phyloP scores from a whole-genome alignment of 2,888 invertebrate species.

The Pyrocoelia pectoralis region DNA sequence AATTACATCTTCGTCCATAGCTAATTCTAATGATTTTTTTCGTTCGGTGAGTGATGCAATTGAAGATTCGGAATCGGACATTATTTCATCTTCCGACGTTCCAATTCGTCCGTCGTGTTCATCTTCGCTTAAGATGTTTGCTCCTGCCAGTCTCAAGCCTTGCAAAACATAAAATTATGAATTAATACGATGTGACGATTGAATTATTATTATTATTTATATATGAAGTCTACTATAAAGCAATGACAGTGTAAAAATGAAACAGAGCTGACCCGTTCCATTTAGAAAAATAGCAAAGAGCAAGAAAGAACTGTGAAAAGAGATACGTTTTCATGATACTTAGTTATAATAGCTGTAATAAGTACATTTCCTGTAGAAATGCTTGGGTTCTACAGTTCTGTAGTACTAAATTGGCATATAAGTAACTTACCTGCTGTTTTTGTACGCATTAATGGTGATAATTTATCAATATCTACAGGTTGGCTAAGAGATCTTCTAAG shows the following conservation, averaged over 20 bases:
- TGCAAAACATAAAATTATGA: constrained; percentile 26
- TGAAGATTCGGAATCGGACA: constrained; percentile 68
- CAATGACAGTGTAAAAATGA: too few relatives aligned
- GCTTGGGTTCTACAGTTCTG: too few relatives aligned
- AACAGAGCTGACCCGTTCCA: too few relatives aligned
- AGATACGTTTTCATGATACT: too few relatives aligned
- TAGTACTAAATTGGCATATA: background rate
- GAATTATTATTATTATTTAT: too few relatives aligned
- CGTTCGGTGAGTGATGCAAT: constrained; percentile 63
- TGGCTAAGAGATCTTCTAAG: constrained; percentile 72
- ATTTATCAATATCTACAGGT: constrained; percentile 69
- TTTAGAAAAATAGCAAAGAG: too few relatives aligned
- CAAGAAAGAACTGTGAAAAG: too few relatives aligned
- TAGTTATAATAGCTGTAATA: too few relatives aligned
- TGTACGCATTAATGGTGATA: constrained; percentile 65
- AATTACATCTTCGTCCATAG: constrained; percentile 64
- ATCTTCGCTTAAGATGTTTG: constrained; percentile 63
- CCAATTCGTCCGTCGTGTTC: constrained; percentile 62
- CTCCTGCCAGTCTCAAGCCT: constrained; percentile 60
- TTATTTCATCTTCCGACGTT: constrained; percentile 65
- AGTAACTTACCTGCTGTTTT: constrained; percentile 60
- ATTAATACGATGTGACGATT: background rate
- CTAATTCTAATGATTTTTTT: constrained; percentile 61
- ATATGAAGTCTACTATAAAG: too few relatives aligned
- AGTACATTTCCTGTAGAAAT: too few relatives aligned